Conservation (phyloP, 2,888 invertebrate species). For the Acanthosepion lycidas region DNA sequence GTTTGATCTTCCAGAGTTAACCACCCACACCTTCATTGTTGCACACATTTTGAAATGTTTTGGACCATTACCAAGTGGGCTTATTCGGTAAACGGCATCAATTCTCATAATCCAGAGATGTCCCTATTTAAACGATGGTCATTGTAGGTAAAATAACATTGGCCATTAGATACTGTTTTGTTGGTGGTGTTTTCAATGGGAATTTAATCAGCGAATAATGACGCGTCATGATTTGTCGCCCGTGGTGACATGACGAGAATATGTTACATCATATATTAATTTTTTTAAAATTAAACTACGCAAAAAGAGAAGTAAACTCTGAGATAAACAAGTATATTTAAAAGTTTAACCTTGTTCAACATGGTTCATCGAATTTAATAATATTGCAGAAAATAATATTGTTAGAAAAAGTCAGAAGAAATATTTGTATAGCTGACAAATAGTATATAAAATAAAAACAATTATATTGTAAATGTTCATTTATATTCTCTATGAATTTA, state of each 20-base stretch:
- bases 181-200: neutral
- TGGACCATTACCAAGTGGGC: neutral
- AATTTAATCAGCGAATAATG: neutral
- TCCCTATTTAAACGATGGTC: neutral
- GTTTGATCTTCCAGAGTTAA: neutral
- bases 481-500: no score
- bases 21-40: neutral
- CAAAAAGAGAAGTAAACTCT: neutral
- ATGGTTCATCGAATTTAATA: no score
- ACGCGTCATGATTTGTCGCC: neutral
- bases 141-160: neutral
- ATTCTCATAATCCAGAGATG: neutral
- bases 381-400: no score
- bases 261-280: neutral
- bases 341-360: no score
- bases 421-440: no score
- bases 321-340: no score
- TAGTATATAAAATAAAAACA: no score
- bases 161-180: neutral
- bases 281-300: neutral
- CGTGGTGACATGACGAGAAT: neutral
- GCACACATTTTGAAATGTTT: neutral
- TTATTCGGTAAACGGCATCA: neutral
- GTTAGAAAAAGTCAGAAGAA: no score
- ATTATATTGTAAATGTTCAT: no score